Evolutionary conservation across 2,113 vertebrate species (phyloP).

Genomic region (Toxotes chatareus): DNA sequence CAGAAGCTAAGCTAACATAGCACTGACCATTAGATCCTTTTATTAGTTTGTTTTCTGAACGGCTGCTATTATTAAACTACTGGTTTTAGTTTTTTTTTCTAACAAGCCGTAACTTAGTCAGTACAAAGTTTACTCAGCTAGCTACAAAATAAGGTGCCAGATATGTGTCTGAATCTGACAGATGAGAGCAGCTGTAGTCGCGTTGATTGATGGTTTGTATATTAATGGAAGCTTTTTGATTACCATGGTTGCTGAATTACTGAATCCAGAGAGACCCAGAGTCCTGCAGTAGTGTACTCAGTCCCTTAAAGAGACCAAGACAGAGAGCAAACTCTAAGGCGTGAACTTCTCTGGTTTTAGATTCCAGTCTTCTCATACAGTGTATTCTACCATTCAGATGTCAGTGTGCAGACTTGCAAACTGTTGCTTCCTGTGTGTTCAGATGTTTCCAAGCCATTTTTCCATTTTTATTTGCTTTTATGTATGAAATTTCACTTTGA

Average conservation of each 20-base stretch:
- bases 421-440: background rate
- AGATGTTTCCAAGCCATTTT: background rate
- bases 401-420: background rate
- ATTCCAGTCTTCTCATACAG: background rate
- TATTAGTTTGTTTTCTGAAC: background rate
- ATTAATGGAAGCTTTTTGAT: background rate
- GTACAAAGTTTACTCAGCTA: background rate
- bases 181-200: background rate
- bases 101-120: background rate
- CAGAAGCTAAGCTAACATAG: slow-evolving; percentile 55
- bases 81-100: background rate
- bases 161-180: too few species aligned
- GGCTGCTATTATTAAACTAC: background rate
- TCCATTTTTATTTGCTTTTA: background rate
- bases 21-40: background rate
- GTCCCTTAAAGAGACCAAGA: background rate
- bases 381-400: background rate
- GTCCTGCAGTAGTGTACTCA: background rate
- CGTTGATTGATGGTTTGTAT: background rate
- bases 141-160: background rate
- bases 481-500: background rate
- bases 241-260: background rate
- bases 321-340: background rate
- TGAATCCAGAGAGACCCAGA: background rate
- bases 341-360: background rate